These are phyloP conservation scores for Buteo buteo DNA, from an alignment of 2,113 vertebrate genomes.

Conservation along the genomic window DNA sequence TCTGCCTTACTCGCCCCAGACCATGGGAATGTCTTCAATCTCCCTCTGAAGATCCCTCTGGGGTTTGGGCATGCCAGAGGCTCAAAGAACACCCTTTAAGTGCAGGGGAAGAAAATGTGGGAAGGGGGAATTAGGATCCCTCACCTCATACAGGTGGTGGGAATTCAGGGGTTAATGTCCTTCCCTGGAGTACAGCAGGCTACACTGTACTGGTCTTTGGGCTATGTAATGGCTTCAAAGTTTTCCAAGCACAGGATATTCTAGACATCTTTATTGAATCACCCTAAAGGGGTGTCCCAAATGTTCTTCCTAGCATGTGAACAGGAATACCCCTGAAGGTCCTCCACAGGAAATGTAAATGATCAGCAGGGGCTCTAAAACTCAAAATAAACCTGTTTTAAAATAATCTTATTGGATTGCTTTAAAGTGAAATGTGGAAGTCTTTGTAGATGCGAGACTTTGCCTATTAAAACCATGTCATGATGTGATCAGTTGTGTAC, in stretches of 20 bases:
- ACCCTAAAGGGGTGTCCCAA: not conserved
- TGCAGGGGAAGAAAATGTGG: not conserved
- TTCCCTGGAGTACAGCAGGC: not conserved
- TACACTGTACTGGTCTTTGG: not conserved
- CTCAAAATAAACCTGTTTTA: not conserved
- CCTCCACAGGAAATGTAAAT: not conserved
- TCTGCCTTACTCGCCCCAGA: not conserved
- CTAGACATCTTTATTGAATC: not conserved
- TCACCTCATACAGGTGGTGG: not conserved
- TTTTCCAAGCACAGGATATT: not conserved
- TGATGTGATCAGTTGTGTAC: not conserved
- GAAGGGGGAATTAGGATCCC: not conserved
- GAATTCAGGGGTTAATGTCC: not conserved
- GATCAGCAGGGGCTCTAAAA: not conserved
- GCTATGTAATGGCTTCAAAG: not conserved
- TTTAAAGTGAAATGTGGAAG: not conserved
- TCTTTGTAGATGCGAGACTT: not conserved
- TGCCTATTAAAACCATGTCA: not conserved
- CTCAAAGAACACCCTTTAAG: not conserved
- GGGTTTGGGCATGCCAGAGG: not conserved
- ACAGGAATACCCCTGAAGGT: not conserved
- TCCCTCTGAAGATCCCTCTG: not conserved
- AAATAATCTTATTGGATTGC: not conserved
- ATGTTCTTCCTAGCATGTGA: not conserved
- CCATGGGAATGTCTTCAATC: not conserved